These are phyloP conservation scores for Crossocerus cetratus DNA, from an alignment of 2,888 invertebrate genomes.

Conservation along the genomic window DNA sequence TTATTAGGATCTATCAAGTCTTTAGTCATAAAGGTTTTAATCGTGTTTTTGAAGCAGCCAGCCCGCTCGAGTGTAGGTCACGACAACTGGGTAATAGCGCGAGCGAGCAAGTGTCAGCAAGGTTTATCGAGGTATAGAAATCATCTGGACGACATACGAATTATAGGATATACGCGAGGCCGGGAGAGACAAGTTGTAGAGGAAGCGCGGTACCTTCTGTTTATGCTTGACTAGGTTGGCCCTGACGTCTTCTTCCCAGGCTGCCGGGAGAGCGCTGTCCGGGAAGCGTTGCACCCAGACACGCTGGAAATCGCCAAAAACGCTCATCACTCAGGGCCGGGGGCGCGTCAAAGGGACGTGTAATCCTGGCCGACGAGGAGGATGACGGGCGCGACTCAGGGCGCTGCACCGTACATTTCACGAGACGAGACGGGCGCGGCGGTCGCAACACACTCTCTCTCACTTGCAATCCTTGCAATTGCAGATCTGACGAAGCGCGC, in stretches of 20 bases:
- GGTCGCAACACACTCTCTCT: conserved; percentile 39
- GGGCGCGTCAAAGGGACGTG: conserved; percentile 11
- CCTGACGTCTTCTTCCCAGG: conserved; percentile 95
- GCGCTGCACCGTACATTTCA: conserved; percentile 47
- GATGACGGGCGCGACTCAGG: conserved; percentile 26
- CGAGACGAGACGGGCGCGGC: conserved; percentile 51
- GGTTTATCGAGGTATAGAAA: too few species aligned
- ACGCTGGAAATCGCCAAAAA: conserved; percentile 93
- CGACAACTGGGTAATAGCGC: too few species aligned
- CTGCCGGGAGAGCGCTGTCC: conserved; percentile 92
- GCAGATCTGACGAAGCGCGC: conserved; percentile 22
- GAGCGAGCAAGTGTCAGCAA: too few species aligned
- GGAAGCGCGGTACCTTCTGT: conserved; percentile 81
- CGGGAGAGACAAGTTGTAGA: background rate
- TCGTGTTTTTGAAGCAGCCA: background rate
- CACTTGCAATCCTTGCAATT: conserved; percentile 7
- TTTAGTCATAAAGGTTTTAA: background rate
- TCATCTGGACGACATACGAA: background rate
- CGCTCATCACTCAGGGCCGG: conserved; percentile 80
- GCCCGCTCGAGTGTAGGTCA: too few species aligned
- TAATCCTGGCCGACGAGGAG: conserved; percentile 33
- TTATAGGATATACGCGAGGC: background rate
- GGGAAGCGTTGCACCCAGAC: conserved; percentile 95
- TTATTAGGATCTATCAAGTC: conserved; percentile 5
- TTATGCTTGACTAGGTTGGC: conserved; percentile 93